Evolutionary conservation across 2,888 invertebrate species (phyloP).

Genomic region (Troilus luridus): DNA sequence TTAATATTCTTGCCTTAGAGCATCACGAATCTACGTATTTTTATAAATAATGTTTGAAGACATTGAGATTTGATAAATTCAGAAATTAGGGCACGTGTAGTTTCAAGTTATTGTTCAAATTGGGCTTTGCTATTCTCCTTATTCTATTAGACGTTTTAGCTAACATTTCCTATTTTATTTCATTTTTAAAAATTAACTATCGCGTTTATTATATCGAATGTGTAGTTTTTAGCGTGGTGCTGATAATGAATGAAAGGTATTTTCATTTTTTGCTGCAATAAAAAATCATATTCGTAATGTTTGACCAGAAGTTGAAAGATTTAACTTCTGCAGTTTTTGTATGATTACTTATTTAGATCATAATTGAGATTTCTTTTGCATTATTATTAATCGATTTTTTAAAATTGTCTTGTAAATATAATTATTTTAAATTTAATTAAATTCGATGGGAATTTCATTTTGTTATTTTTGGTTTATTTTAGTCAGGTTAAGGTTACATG

Average conservation of each 20-base stretch:
- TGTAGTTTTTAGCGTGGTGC: background rate
- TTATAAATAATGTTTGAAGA: background rate
- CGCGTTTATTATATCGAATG: background rate
- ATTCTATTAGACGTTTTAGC: background rate
- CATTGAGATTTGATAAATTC: background rate
- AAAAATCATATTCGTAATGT: background rate
- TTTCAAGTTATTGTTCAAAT: background rate
- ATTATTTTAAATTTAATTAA: background rate
- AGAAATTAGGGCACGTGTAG: background rate
- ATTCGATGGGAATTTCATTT: background rate
- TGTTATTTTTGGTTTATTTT: background rate
- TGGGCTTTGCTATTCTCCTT: background rate
- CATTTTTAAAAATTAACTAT: background rate
- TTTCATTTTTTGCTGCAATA: background rate
- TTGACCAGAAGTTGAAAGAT: background rate
- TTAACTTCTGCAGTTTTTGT: background rate
- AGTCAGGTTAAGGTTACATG: background rate
- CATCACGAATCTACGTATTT: background rate
- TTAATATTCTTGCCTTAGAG: background rate
- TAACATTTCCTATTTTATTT: background rate
- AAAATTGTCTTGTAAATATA: background rate
- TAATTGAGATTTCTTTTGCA: background rate
- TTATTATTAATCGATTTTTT: background rate
- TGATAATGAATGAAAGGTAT: conserved; percentile 5
- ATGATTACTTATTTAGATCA: background rate